Evolutionary conservation across 1,140 invertebrate genomes (phyloP).

Genomic region (Diorhabda elongata): DNA sequence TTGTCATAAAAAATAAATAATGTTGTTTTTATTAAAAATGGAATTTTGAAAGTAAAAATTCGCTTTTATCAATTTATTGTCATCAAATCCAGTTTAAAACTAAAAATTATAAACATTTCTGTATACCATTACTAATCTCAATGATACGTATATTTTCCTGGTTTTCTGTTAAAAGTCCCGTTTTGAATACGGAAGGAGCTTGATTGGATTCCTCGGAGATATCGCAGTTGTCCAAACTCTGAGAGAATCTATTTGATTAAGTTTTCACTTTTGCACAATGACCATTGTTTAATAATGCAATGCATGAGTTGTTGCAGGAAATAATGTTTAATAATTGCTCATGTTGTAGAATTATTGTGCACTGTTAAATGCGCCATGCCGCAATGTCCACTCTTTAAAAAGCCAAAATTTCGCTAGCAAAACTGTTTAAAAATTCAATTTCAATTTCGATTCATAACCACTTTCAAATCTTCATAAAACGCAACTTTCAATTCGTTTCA

Average conservation of each 20-base stretch:
- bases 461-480: too few relatives aligned
- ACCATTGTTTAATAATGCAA: slow-evolving; percentile 28
- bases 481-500: too few relatives aligned
- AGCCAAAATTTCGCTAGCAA: slow-evolving; percentile 4
- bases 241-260: not conserved
- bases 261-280: slow-evolving; percentile 22
- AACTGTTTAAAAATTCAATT: not conserved
- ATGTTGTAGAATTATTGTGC: slow-evolving; percentile 45
- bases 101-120: not conserved
- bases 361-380: slow-evolving; percentile 42
- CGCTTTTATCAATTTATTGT: too few relatives aligned
- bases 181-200: not conserved
- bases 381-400: slow-evolving; percentile 39
- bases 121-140: too few relatives aligned
- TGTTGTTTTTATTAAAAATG: too few relatives aligned
- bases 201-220: not conserved
- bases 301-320: slow-evolving; percentile 37
- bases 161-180: slow-evolving; percentile 7
- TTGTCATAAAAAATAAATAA: too few relatives aligned
- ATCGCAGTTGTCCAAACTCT: not conserved
- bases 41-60: too few relatives aligned
- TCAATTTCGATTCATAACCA: too few relatives aligned
- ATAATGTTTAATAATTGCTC: slow-evolving; percentile 45
- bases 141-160: slow-evolving; percentile 8
- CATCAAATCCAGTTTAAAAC: not conserved